Conservation (phyloP, 2,888 invertebrate species). For the Ametastegia equiseti region DNA sequence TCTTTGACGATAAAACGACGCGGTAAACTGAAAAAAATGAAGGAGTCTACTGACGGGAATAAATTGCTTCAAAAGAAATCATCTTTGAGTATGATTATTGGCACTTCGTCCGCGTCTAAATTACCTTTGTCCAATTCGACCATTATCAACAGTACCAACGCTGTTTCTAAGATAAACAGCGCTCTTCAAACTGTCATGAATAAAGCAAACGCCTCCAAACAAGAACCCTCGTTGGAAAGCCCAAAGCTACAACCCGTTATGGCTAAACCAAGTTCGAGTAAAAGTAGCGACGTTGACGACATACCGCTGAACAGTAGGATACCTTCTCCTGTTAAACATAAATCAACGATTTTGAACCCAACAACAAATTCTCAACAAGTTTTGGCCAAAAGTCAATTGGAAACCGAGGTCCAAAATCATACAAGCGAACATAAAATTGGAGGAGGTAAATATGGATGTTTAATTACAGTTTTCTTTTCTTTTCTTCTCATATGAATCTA, state of each 20-base stretch:
- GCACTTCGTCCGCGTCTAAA: slow-evolving; percentile 68
- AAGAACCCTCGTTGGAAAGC: slow-evolving; percentile 64
- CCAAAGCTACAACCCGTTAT: slow-evolving; percentile 61
- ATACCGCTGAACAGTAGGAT: slow-evolving; percentile 74
- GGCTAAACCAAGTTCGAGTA: slow-evolving; percentile 69
- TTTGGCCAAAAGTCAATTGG: slow-evolving; percentile 67
- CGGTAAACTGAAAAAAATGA: slow-evolving; percentile 78
- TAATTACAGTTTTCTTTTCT: slow-evolving; percentile 19
- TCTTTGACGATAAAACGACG: slow-evolving; percentile 72
- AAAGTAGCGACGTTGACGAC: slow-evolving; percentile 71
- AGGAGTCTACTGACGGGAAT: slow-evolving; percentile 73
- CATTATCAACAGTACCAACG: slow-evolving; percentile 66
- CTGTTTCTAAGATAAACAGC: slow-evolving; percentile 70
- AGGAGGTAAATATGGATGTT: slow-evolving; percentile 66
- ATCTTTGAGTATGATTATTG: slow-evolving; percentile 70
- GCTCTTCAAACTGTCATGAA: slow-evolving; percentile 68
- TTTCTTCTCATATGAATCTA: slow-evolving; percentile 22
- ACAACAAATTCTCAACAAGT: slow-evolving; percentile 65
- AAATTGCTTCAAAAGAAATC: slow-evolving; percentile 72
- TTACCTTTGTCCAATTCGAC: slow-evolving; percentile 70
- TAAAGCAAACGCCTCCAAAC: slow-evolving; percentile 73
- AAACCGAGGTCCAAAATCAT: slow-evolving; percentile 71
- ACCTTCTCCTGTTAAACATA: slow-evolving; percentile 73
- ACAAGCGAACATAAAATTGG: slow-evolving; percentile 74
- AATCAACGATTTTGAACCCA: slow-evolving; percentile 66